Base-by-base conservation (phyloP, 53 echinoderm and acorn worm genomes). In the Holothuria scabra region DNA sequence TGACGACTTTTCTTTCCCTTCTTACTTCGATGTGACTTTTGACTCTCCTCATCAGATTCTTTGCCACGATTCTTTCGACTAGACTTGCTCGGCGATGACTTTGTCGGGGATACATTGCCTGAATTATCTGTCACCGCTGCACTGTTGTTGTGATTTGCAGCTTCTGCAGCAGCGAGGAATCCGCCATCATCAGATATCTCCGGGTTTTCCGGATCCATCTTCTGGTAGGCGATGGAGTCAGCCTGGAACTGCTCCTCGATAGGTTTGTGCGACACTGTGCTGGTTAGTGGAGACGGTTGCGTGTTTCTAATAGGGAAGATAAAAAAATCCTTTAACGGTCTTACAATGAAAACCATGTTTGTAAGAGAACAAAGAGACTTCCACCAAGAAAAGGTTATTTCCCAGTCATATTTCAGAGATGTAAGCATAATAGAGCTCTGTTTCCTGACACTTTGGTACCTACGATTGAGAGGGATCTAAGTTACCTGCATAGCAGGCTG, bases 41-140 rank as follows among this genome's bases (percentile, higher is more conserved):
- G 93, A 76, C 92, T 92, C 60, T 95, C 95, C 23, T 95, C 93
- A 41, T 95, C 95, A 2, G 92, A 93, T 12, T 92, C 94, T 20
- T 92, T 84, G 48, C 92, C 92, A 7, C 92, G 84, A 72, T 90
- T 88, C 64, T 88, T 87, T 58, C 82, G 60, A 20, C 61, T 61
- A 8, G 81, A 30, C 81, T 80, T 80, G 3, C n/a, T 18, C 34
- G 60, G 60, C 3, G 60, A 56, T 22, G 74, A 74, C 56, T 76
- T 76, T 19, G 81, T 60, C 28, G 81, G 62, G 35, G 81, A 80
- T 32, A 33, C 26, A n/a, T 80, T 80, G 60, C 60, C 62, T 9
- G 81, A 13, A n/a, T 37, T 44, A 46, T 61, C 46, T 20, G 33
- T 61, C 12, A 38, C 44, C 1, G 81, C 12, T 8, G 62, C 62